Conservation (phyloP, 2,113 vertebrate genomes). For the Amblyornis subalaris region DNA sequence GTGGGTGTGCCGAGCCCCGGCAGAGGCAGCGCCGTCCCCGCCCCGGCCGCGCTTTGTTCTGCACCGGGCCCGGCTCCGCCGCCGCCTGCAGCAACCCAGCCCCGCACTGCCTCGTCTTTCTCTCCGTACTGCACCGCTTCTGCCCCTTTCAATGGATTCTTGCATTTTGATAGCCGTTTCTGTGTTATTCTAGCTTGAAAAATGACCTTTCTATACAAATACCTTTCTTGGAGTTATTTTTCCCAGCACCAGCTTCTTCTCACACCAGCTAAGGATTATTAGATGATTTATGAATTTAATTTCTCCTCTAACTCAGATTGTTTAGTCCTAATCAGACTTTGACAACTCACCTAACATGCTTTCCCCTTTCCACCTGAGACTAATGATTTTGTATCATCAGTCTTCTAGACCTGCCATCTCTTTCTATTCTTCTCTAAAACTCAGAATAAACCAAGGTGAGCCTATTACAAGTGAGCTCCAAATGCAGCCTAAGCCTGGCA, state of each 20-base stretch:
- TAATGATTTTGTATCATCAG: neutral
- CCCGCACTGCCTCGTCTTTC: accelerated
- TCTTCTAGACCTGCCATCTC: neutral
- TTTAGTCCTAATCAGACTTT: slow-evolving; percentile 21
- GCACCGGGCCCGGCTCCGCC: neutral
- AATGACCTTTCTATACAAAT: neutral
- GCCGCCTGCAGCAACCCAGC: neutral
- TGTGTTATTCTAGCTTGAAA: neutral
- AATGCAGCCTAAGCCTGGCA: neutral
- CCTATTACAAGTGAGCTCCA: neutral
- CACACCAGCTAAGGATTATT: neutral
- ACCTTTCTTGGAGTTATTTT: neutral
- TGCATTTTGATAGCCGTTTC: neutral
- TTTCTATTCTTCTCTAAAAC: neutral
- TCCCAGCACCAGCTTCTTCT: neutral
- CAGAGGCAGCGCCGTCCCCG: neutral
- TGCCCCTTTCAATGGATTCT: neutral
- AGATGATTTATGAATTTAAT: slow-evolving; percentile 38
- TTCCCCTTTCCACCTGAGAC: neutral
- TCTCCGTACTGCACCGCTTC: accelerated
- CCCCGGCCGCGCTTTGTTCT: neutral
- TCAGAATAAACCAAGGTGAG: neutral
- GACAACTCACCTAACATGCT: slow-evolving; percentile 1
- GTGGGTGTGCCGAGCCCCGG: neutral
- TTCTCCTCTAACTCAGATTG: slow-evolving; percentile 17